Evolutionary conservation across 2,888 invertebrate species (phyloP).

Genomic region (Chalcis sispes): DNA sequence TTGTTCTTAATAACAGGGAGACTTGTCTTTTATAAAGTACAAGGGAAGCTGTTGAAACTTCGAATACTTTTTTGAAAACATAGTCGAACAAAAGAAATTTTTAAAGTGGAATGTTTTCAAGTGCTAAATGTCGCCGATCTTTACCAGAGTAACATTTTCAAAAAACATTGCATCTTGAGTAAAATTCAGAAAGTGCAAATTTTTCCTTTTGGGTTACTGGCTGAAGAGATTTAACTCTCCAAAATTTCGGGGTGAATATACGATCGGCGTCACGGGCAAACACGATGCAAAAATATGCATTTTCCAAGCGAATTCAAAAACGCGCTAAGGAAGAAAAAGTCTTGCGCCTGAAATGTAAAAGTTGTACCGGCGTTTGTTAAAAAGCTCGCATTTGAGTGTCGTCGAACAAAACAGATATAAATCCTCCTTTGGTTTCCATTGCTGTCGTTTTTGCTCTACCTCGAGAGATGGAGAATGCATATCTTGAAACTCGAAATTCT

Average conservation of each 20-base stretch:
- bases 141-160: no score
- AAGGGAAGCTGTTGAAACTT: no score
- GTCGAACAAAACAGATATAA: slow-evolving; percentile 55
- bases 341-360: no score
- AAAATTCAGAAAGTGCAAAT: neutral
- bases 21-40: no score
- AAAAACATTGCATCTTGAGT: slow-evolving; percentile 1
- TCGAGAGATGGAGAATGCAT: no score
- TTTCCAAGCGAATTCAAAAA: slow-evolving; percentile 35
- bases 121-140: no score
- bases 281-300: slow-evolving; percentile 40
- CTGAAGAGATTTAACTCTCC: slow-evolving; percentile 32
- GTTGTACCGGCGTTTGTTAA: slow-evolving; percentile 30
- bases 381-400: slow-evolving; percentile 23
- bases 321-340: neutral
- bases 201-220: slow-evolving; percentile 6
- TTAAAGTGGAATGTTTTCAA: no score
- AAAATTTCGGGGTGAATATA: slow-evolving; percentile 27
- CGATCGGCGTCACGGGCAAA: slow-evolving; percentile 1
- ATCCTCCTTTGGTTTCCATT: slow-evolving; percentile 4
- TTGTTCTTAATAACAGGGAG: no score
- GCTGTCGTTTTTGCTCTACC: neutral
- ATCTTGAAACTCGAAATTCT: slow-evolving; percentile 36
- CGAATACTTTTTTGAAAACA: no score
- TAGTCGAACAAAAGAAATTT: no score